phyloP scores from a whole-genome alignment of 2,113 vertebrate species.

The Poecile atricapillus region DNA sequence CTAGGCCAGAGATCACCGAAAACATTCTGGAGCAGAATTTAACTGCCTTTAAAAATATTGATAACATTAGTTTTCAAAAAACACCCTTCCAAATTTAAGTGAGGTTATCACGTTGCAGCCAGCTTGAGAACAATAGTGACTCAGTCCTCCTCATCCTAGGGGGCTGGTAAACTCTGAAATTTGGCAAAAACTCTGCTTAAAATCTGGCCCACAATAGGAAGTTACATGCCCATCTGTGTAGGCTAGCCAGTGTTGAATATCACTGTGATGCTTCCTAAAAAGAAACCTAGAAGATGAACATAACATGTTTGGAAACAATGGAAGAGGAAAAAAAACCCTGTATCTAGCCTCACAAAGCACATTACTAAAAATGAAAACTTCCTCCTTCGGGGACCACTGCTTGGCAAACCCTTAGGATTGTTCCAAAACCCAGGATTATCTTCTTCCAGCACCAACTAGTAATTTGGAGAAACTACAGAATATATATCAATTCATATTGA shows the following conservation, averaged over 20 bases:
- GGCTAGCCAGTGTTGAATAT: background rate
- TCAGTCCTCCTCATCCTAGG: background rate
- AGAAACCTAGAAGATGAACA: background rate
- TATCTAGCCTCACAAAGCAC: background rate
- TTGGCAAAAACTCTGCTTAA: background rate
- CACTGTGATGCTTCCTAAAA: background rate
- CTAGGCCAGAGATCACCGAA: background rate
- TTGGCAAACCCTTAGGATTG: background rate
- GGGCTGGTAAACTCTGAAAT: background rate
- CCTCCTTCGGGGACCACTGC: background rate
- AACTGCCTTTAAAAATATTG: background rate
- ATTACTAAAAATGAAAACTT: background rate
- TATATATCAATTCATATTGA: background rate
- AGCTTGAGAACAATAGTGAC: background rate
- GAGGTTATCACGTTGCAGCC: background rate
- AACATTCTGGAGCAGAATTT: background rate
- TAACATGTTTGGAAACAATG: background rate
- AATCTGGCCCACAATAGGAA: background rate
- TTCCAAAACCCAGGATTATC: background rate
- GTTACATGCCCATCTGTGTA: accelerated
- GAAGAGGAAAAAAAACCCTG: background rate
- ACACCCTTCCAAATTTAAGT: background rate
- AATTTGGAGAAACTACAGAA: background rate
- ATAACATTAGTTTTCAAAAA: background rate
- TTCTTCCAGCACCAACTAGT: background rate